A percentile compares a stretch with the other conserved stretches of the same genome.
Evolutionary conservation across 2,888 invertebrate species (phyloP).

Genomic region (Thyatira batis): DNA sequence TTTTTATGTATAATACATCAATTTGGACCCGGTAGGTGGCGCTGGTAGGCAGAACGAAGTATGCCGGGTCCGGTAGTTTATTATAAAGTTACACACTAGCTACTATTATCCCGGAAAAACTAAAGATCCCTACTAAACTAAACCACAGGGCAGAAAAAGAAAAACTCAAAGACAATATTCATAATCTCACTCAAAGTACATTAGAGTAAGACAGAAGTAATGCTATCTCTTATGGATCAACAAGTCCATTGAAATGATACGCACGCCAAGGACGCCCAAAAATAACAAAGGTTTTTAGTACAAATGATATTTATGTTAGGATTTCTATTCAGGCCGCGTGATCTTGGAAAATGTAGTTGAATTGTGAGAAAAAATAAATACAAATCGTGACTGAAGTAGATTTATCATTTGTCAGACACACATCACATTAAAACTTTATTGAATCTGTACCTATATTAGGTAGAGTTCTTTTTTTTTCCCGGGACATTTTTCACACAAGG

Average conservation of each 20-base stretch:
- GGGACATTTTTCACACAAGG: too few relatives aligned
- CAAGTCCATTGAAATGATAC: neutral
- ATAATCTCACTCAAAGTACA: neutral
- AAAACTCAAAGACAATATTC: too few relatives aligned
- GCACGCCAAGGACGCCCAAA: constrained; percentile 17
- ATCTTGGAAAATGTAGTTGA: constrained; percentile 1
- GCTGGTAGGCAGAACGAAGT: too few relatives aligned
- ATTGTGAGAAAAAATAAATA: neutral
- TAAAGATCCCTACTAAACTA: too few relatives aligned
- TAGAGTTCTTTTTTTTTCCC: too few relatives aligned
- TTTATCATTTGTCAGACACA: neutral
- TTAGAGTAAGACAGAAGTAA: neutral
- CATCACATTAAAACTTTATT: neutral
- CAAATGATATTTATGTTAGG: constrained; percentile 8
- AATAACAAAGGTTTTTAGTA: constrained; percentile 41
- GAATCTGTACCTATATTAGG: too few relatives aligned
- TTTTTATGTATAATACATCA: too few relatives aligned
- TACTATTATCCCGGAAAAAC: too few relatives aligned
- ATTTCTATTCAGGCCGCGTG: constrained; percentile 15
- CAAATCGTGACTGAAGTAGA: neutral
- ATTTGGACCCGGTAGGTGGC: too few relatives aligned
- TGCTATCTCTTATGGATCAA: neutral
- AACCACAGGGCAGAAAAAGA: too few relatives aligned
- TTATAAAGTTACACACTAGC: too few relatives aligned
- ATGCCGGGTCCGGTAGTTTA: too few relatives aligned